Base-by-base conservation (phyloP, 2,888 invertebrate species). In the Copidosoma aretas region DNA sequence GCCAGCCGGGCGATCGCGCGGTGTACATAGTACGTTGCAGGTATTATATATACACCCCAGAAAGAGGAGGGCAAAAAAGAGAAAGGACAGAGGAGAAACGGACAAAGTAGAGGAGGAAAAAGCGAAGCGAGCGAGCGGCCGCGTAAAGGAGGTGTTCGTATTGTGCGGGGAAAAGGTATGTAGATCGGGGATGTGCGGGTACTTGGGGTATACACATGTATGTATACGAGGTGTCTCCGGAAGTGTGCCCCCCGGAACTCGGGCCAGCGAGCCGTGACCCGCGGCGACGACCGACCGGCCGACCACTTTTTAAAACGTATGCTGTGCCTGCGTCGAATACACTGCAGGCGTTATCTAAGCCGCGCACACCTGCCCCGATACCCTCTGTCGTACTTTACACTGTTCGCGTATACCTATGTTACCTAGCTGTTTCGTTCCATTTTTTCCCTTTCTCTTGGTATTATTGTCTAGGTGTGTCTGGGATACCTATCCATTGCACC, bases 251-350 rank as follows among this genome's bases (percentile, higher is more conserved):
- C 32, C 83, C 83, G 83, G 82, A 83, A 83, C 82, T 80, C 79
- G 74, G 77, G 71, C 76, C 81, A 78, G 79, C 83, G 81, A 83
- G 76, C 82, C 82, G 81, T 83, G 82, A 82, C 83, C 80, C n/a
- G n/a, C n/a, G n/a, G n/a, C n/a, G 75, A 75, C 79, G 21, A 53
- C 14, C 21, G 21, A 19, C 21, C 14, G 1, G n/a, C 17, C 10
- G 10, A 49, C 49, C 49, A n/a, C 2, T 4, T 49, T 10, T 49
- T n/a, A n/a, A 19, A 2, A 49, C 49, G 4, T 49, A 3, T 5
- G 4, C 49, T 49, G 19, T 19, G 15, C 49, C n/a, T n/a, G n/a
- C n/a, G n/a, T n/a, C n/a, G n/a, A n/a, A n/a, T n/a, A 10, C 49
- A 49, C 49, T 2, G 17, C 49, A n/a, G 10, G 8, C 32, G 32